These are phyloP conservation scores for Ennomos erosarius DNA, from an alignment of 2,888 invertebrate genomes.

Conservation along the genomic window DNA sequence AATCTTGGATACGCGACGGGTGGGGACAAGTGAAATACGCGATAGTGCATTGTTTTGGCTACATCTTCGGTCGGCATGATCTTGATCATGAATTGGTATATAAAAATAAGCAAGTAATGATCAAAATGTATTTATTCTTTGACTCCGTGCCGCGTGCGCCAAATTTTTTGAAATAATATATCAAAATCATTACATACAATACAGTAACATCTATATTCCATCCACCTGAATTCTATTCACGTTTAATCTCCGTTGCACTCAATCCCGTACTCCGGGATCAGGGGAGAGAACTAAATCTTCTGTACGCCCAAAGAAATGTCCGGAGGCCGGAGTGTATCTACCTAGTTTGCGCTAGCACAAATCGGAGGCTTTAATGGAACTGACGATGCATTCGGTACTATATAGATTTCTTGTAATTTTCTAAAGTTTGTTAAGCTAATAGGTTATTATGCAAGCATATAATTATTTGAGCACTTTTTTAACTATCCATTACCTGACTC, in stretches of 20 bases:
- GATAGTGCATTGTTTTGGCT: background rate
- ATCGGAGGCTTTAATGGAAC: conserved; percentile 41
- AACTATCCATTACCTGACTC: no score
- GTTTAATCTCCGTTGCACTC: conserved; percentile 24
- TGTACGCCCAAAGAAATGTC: conserved; percentile 49
- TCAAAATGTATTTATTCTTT: no score
- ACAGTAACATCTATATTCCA: no score
- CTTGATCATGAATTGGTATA: no score
- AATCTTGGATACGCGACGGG: background rate
- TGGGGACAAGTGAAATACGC: background rate
- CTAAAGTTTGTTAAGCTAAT: background rate
- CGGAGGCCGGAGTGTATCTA: conserved; percentile 47
- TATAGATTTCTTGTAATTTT: background rate
- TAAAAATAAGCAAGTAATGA: no score
- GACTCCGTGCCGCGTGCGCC: no score
- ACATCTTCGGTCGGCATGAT: no score
- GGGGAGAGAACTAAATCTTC: conserved; percentile 53
- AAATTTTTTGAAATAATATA: no score
- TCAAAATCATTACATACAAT: no score
- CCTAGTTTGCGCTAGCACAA: conserved; percentile 51
- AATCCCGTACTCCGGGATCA: conserved; percentile 14
- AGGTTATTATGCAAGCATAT: no score
- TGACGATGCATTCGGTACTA: conserved; percentile 43
- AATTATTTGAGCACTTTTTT: no score
- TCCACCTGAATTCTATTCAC: conserved; percentile 7